Base-by-base conservation (phyloP, 2,888 invertebrate species). In the Phymatocera aterrima region DNA sequence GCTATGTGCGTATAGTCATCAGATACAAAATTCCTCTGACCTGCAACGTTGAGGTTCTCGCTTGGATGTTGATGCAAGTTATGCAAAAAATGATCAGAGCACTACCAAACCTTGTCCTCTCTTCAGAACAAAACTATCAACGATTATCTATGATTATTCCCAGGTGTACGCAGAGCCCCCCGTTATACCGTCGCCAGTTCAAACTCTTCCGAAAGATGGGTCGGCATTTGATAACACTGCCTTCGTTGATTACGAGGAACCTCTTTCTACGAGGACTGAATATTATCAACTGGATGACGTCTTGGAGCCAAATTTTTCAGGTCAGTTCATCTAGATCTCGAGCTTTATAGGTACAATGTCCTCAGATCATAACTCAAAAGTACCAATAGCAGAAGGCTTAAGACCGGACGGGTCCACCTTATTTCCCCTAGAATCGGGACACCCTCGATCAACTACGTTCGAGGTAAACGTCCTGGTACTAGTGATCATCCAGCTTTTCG, bases 181-280 rank as follows among this genome's bases (percentile, higher is more conserved):
- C 28, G 84, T 86, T 37, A 12, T 72, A 72, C 83, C 83, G 57
- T 83, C 88, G 31, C 88, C 90, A 18, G 83, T 86, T 34, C 82
- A 84, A 24, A 84, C 81, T 68, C 86, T 86, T 64, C 86, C 89
- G 24, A 88, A 87, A 81, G 87, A 88, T 78, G 89, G 90, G 79
- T 89, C 89, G 80, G 91, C 93, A 79, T 94, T 94, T 87, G 94
- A 95, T 89, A 96, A 96, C 87, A 94, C 94, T 78, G 94, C 95
- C 40, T 95, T 96, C 89, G 94, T 95, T 89, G 96, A 95, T 89
- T 95, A 95, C 72, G 96, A 97, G 88, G 96, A 96, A 89, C 96
- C 96, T 85, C 95, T 96, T 3, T 95, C 95, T 0, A 94, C 95
- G 0, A 88, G 95, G 75, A 95, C 95, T 87, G 95, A 95, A 84